These are phyloP conservation scores for Orientallactaga bullata DNA, from an alignment of 2,113 vertebrate species.

Conservation along the genomic window DNA sequence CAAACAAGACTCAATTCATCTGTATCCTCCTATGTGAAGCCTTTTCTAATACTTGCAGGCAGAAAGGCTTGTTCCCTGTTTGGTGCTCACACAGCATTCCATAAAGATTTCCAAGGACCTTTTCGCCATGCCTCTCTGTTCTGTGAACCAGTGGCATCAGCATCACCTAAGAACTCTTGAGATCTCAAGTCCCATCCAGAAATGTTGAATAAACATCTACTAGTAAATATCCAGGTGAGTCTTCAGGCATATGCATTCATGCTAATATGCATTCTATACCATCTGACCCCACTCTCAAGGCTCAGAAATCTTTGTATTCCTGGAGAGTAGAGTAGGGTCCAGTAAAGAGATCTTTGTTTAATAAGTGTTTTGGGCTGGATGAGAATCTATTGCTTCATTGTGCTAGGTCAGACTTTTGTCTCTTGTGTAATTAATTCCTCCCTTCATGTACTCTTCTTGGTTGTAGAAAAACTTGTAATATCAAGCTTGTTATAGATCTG, in stretches of 20 bases:
- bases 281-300: conserved; percentile 26
- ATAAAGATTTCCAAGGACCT: neutral
- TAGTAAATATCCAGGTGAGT: neutral
- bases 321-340: conserved; percentile 28
- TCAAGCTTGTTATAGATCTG: conserved; percentile 26
- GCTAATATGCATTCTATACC: neutral
- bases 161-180: conserved; percentile 11
- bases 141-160: neutral
- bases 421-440: conserved; percentile 51
- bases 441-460: conserved; percentile 3
- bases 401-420: neutral
- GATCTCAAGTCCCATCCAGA: conserved; percentile 30
- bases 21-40: neutral
- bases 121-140: neutral
- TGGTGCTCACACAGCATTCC: conserved; percentile 5
- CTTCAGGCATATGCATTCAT: neutral
- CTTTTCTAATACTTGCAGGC: conserved; percentile 9
- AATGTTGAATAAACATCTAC: conserved; percentile 29
- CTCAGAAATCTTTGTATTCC: conserved; percentile 48
- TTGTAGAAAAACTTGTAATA: conserved; percentile 47
- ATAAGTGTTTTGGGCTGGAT: conserved; percentile 52
- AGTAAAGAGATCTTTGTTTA: conserved; percentile 45
- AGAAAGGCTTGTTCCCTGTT: neutral
- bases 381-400: conserved; percentile 4
- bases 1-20: neutral